Evolutionary conservation across 2,888 invertebrate species (phyloP), one percentile per base, ranked within the genome.

Genomic region (Argyresthia goedartella): DNA sequence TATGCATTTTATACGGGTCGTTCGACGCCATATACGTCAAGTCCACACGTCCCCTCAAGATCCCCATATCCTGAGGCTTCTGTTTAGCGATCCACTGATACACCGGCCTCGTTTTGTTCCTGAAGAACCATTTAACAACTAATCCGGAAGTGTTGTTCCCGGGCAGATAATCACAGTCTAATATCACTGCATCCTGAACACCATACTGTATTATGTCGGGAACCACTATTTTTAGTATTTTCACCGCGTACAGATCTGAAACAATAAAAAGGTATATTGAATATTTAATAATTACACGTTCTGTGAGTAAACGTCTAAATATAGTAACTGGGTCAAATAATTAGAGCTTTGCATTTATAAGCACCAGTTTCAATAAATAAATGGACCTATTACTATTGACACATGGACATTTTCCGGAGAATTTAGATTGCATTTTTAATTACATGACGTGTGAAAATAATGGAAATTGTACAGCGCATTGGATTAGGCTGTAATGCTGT

Each of bases 81-180:
- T 89, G 87, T 1, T 89, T 88, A 15, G 89, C 90, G 55, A 94
- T 93, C 93, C 94, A 94, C 73, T 94, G 93, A 72, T 94, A 94
- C 50, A 94, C 91, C 8, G 90, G 89, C 53, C 90, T 81, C 1
- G 88, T 86, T 67, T 88, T 89, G 66, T 90, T 90, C 70, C 90
- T 90, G 66, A 91, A 89, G 74, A 90, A 93, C 94, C 94, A 94
- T 76, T 94, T 93, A 35, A 94, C 91, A 53, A 93, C 91, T 39
- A 94, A 78, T 8, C 92, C 92, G 0, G 88, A 77, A 59, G 91
- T 91, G 63, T 89, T 88, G 52, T 89, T 90, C 46, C 88, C 88
- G 48, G 91, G 73, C 1, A 73, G 73, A 1, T 93, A 94, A 69
- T 93, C 91, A 78, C 94, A 94, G 77, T 94, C 94, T 66, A 94